Evolutionary conservation across 2,797 vertebrate species (phyloP), one percentile per base, ranked within the genome.

Genomic region (Oreonectes daqikongensis): DNA sequence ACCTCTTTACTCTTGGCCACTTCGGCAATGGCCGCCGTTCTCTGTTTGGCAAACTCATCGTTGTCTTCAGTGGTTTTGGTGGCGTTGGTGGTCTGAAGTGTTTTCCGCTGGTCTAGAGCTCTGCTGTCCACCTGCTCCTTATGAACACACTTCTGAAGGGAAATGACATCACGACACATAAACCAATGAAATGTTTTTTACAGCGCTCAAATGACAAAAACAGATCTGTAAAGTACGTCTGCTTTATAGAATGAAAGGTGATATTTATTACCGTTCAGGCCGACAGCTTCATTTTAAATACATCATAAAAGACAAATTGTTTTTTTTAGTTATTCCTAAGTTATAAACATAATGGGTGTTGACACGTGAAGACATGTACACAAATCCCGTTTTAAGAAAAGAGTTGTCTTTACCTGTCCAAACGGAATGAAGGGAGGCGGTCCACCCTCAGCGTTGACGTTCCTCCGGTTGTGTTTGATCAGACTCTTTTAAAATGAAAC

Each of bases 1-100:
- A n/a, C 98, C 93, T 99, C 98, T 91, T 99, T 99, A 89, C 92
- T 96, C 88, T 97, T 99, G 73, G 97, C 93, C 65, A 99, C 95
- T 91, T 99, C 97, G 22, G 98, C 97, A 42, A 99, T 99, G 53
- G 96, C 96, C 76, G 97, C 97, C 10, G 92, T 96, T 81, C 98
- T 93, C 84, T 99, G 98, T 87, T 98, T 99, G 86, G 98, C 96
- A 91, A 99, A 99, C 87, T 99, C 97, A 77, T 97, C 95, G 30
- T 98, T 96, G 85, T 98, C 97, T 0, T 91, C 95, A 1, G 91
- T 11, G 66, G 92, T 76, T 86, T 95, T 98, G 64, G 82, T 86
- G 12, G 88, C 84, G 67, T 71, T 92, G 20, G 92, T 91, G 87
- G 93, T 90, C 83, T 96, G 95, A 52, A 99, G 90, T 9, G 95